These are phyloP conservation scores for Kryptopterus vitreolus DNA, from an alignment of 2,797 vertebrate species.

Conservation along the genomic window DNA sequence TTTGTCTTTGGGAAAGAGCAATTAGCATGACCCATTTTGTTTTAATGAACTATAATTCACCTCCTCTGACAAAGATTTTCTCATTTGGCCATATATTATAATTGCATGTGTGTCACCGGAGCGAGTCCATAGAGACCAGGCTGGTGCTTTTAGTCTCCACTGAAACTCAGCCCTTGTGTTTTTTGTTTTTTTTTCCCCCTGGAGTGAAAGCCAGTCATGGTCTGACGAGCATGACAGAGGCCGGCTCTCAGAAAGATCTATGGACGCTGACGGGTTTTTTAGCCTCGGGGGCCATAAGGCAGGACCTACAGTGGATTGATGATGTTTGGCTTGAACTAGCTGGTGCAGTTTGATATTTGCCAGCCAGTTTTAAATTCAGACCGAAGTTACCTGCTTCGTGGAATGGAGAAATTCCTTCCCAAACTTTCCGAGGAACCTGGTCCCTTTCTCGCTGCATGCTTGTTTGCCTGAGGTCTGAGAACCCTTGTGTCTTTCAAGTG, in stretches of 20 bases:
- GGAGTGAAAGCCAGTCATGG: slow-evolving; percentile 61
- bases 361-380: slow-evolving; percentile 28
- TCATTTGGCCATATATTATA: slow-evolving; percentile 39
- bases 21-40: slow-evolving; percentile 59
- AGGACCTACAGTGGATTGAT: slow-evolving; percentile 35
- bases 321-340: slow-evolving; percentile 40
- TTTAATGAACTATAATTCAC: slow-evolving; percentile 55
- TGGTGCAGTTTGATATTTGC: slow-evolving; percentile 32
- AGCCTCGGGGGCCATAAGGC: slow-evolving; percentile 40
- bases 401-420: background rate
- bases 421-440: slow-evolving; percentile 7
- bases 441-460: slow-evolving; percentile 48
- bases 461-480: slow-evolving; percentile 25
- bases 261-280: slow-evolving; percentile 50
- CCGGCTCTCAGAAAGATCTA: slow-evolving; percentile 49
- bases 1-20: slow-evolving; percentile 49
- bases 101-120: slow-evolving; percentile 45
- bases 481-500: slow-evolving; percentile 47
- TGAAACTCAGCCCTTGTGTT: slow-evolving; percentile 61
- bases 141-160: slow-evolving; percentile 61
- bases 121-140: slow-evolving; percentile 19
- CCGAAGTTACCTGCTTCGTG: slow-evolving; percentile 11
- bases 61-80: slow-evolving; percentile 34
- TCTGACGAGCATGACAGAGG: slow-evolving; percentile 69
- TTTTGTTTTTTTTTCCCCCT: slow-evolving; percentile 61